Percentiles rank a stretch among this genome's conserved stretches.
Evolutionary conservation across 2,113 vertebrate species (phyloP).

Genomic region (Myrmecobius fasciatus): DNA sequence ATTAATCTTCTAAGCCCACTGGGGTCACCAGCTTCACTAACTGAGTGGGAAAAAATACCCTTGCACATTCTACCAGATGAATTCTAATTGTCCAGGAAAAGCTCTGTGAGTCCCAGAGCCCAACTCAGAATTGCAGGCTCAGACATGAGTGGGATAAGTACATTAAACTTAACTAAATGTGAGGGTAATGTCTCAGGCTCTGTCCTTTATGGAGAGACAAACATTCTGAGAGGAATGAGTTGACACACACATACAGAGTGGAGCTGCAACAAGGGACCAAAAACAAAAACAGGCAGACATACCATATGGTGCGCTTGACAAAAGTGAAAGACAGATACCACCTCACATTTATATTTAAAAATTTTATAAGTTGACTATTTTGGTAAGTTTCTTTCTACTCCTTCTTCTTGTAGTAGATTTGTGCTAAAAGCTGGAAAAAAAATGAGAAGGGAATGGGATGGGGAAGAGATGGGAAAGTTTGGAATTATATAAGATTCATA

Average conservation of each 20-base stretch:
- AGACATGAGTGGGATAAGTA: not conserved
- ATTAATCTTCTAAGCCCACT: not conserved
- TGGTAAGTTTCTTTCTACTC: not conserved
- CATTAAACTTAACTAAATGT: not conserved
- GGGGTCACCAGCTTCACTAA: not conserved
- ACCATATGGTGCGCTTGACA: not conserved
- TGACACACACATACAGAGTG: not conserved
- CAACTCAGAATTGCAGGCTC: not conserved
- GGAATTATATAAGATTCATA: not conserved
- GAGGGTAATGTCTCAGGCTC: not conserved
- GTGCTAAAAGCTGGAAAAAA: not conserved
- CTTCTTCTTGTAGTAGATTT: not conserved
- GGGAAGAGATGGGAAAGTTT: not conserved
- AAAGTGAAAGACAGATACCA: not conserved
- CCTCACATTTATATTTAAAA: conserved; percentile 6
- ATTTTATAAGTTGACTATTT: not conserved
- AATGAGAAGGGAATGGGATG: not conserved
- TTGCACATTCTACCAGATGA: not conserved
- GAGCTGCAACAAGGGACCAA: not conserved
- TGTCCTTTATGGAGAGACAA: not conserved
- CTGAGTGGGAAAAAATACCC: not conserved
- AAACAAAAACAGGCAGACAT: not conserved
- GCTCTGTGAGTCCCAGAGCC: not conserved
- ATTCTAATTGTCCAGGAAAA: not conserved
- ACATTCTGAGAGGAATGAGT: not conserved